phyloP scores from a whole-genome alignment of 2,888 invertebrate genomes.

The Entomobrya multifasciata region DNA sequence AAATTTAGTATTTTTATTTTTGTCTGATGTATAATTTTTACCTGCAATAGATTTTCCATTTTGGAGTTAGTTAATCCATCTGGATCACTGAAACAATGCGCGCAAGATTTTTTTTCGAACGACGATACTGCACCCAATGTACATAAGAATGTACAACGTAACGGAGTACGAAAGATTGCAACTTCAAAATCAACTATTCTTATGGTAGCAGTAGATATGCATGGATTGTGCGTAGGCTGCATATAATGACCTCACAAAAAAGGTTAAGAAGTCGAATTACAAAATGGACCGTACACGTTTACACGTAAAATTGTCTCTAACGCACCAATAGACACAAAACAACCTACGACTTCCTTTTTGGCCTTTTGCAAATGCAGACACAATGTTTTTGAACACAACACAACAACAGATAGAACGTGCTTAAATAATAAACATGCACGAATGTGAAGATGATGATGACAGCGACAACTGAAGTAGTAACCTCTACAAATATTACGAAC shows the following conservation, averaged over 20 bases:
- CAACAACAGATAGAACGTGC: neutral
- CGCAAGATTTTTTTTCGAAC: no score
- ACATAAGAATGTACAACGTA: no score
- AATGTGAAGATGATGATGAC: neutral
- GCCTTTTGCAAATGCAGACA: neutral
- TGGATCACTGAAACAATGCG: no score
- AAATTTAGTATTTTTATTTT: no score
- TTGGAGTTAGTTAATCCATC: no score
- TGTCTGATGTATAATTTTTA: no score
- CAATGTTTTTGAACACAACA: neutral
- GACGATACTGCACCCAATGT: no score
- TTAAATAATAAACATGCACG: neutral
- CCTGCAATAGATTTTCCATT: no score
- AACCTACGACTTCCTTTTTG: neutral
- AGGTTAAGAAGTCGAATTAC: neutral
- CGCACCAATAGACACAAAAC: conserved; percentile 21
- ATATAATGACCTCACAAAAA: conserved; percentile 3
- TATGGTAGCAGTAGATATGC: no score
- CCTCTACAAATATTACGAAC: neutral
- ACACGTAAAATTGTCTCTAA: neutral
- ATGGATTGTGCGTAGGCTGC: conserved; percentile 23
- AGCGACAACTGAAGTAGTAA: neutral
- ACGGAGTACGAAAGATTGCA: no score
- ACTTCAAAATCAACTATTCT: neutral
- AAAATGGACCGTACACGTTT: neutral